A percentile compares a stretch with the other conserved stretches of the same genome.
These are phyloP conservation scores for Australoheros facetus DNA, from an alignment of 2,797 vertebrate species.

Conservation along the genomic window DNA sequence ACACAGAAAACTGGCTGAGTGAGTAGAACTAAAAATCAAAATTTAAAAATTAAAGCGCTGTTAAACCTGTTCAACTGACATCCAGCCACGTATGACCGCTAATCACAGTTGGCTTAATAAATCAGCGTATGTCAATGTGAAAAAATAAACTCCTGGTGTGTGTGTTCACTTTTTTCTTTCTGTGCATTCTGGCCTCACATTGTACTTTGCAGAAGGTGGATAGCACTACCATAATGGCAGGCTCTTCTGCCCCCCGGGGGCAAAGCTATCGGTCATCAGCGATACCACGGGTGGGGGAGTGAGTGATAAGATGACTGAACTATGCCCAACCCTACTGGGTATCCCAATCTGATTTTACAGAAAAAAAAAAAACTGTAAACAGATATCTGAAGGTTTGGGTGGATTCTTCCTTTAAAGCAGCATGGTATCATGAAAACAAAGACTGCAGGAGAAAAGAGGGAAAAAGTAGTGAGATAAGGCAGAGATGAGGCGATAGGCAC, in stretches of 20 bases:
- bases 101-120: not conserved
- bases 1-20: too few species aligned
- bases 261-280: not conserved
- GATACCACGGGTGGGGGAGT: not conserved
- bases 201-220: not conserved
- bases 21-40: too few species aligned
- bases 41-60: too few species aligned
- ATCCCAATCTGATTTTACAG: not conserved
- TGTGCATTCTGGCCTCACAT: not conserved
- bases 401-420: constrained; percentile 36
- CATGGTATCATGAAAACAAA: constrained; percentile 1
- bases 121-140: not conserved
- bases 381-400: not conserved
- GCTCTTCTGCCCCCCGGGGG: not conserved
- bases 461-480: not conserved
- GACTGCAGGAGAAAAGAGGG: not conserved
- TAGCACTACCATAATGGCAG: not conserved
- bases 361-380: not conserved
- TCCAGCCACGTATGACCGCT: not conserved
- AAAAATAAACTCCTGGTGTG: not conserved
- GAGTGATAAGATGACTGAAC: not conserved
- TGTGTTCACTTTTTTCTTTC: not conserved
- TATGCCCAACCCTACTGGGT: not conserved
- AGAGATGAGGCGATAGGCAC: constrained; percentile 20
- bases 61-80: too few species aligned